These are phyloP conservation scores for Hylia prasina DNA, from an alignment of 2,113 vertebrate genomes.

Conservation along the genomic window DNA sequence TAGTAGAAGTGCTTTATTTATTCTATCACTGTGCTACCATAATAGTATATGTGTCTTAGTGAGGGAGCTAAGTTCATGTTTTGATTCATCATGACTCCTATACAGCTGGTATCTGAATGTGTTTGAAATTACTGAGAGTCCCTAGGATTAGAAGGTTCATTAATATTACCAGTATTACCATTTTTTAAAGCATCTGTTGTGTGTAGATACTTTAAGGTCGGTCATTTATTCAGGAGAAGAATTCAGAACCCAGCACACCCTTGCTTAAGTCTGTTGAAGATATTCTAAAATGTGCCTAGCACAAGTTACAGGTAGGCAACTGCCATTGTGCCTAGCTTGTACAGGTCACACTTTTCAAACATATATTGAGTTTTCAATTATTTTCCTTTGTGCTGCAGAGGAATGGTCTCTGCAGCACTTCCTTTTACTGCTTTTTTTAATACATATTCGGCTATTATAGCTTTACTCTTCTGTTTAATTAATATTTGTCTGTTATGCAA, in stretches of 20 bases:
- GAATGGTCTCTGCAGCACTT: background rate
- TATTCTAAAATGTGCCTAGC: background rate
- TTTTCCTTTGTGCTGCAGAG: background rate
- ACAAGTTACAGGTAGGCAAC: background rate
- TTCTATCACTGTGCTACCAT: background rate
- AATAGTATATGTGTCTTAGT: background rate
- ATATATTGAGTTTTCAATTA: background rate
- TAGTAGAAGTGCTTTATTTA: background rate
- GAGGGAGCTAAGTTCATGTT: background rate
- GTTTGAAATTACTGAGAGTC: background rate
- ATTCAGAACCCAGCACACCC: background rate
- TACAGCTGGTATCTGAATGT: background rate
- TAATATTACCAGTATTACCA: background rate
- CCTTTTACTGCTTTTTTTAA: background rate
- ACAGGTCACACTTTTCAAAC: background rate
- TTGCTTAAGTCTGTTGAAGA: background rate
- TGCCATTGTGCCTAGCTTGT: background rate
- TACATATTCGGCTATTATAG: background rate
- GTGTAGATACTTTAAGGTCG: background rate
- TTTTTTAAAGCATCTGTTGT: background rate
- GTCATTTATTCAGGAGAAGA: background rate
- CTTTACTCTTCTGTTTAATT: background rate
- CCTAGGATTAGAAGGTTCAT: background rate
- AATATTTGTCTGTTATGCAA: background rate
- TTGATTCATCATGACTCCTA: background rate